These are phyloP conservation scores for Aix galericulata DNA, from an alignment of 2,113 vertebrate genomes.

Conservation along the genomic window DNA sequence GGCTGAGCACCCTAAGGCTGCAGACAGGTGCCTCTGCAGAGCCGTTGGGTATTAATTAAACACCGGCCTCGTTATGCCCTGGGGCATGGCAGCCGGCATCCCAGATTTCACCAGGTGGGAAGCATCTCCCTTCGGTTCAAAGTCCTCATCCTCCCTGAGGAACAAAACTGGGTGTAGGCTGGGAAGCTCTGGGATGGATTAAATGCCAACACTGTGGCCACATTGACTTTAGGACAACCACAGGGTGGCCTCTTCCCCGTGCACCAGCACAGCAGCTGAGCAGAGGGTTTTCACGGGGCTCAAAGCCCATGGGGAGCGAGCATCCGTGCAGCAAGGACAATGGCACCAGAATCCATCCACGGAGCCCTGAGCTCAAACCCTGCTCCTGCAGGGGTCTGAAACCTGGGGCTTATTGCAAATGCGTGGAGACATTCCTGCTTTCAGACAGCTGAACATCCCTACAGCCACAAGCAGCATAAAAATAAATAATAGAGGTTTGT, in stretches of 20 bases:
- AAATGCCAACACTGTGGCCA: background rate
- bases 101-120: no score
- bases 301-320: background rate
- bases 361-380: rapidly evolving
- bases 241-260: background rate
- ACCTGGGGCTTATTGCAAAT: background rate
- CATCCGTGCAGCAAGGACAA: background rate
- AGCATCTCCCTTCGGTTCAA: background rate
- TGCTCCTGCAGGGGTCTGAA: background rate
- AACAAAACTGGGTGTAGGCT: background rate
- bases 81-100: background rate
- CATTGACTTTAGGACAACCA: background rate
- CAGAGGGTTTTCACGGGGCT: background rate
- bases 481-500: background rate
- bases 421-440: background rate
- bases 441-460: background rate
- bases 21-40: background rate
- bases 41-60: background rate
- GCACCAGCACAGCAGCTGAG: rapidly evolving
- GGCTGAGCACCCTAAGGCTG: background rate
- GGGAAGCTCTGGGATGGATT: background rate
- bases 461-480: background rate
- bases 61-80: rapidly evolving
- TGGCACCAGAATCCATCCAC: rapidly evolving
- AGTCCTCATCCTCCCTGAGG: no score